A percentile compares a stretch with the other conserved stretches of the same genome.
These are phyloP conservation scores for Ostrea edulis DNA, from an alignment of 1,140 invertebrate species.

Conservation along the genomic window DNA sequence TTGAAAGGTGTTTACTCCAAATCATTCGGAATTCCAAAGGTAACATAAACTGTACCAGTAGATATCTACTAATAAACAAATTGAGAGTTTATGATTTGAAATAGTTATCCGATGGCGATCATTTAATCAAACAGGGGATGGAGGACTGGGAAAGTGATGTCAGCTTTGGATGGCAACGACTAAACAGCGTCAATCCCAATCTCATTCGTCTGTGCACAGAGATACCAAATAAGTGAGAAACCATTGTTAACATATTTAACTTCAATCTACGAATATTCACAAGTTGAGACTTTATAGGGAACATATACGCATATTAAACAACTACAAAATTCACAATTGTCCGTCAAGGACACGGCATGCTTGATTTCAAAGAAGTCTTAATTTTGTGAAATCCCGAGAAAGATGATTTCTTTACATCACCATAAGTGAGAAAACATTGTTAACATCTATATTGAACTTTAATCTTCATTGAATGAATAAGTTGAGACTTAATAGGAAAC, in stretches of 20 bases:
- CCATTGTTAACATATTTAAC: neutral
- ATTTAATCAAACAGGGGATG: slow-evolving; percentile 7
- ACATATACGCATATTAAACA: too few species aligned
- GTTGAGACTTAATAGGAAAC: too few species aligned
- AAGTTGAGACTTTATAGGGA: too few species aligned
- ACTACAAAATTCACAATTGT: too few species aligned
- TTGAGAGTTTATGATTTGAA: neutral
- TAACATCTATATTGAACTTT: too few species aligned
- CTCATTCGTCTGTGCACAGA: slow-evolving; percentile 41
- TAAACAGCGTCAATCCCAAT: slow-evolving; percentile 61
- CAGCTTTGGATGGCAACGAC: slow-evolving; percentile 69
- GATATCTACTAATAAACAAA: neutral
- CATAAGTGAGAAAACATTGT: too few species aligned
- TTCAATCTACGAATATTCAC: too few species aligned
- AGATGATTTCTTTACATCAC: too few species aligned
- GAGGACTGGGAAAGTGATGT: slow-evolving; percentile 67
- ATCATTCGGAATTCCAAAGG: slow-evolving; percentile 18
- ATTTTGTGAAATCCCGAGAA: too few species aligned
- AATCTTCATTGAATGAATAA: too few species aligned
- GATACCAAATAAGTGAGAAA: slow-evolving; percentile 41
- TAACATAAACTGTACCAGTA: neutral
- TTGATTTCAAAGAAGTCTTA: too few species aligned
- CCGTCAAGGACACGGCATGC: too few species aligned
- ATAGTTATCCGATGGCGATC: neutral
- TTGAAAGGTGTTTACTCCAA: slow-evolving; percentile 38